Evolutionary conservation across 2,797 vertebrate genomes (phyloP).

Genomic region (Furcifer pardalis): DNA sequence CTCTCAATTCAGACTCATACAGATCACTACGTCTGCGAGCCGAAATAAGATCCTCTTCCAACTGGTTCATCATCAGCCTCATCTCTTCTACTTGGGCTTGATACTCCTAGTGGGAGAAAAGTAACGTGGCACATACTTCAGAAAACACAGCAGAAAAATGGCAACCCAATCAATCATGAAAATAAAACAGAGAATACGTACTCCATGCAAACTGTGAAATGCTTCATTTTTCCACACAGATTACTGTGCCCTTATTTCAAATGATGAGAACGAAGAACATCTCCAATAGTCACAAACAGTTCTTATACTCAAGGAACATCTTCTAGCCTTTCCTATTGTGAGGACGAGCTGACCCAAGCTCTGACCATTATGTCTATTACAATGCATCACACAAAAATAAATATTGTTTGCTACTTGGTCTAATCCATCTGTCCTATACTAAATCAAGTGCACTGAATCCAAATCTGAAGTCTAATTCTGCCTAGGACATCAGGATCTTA

Average conservation of each 20-base stretch:
- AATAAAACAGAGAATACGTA: background rate
- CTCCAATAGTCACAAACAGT: background rate
- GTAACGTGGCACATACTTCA: slow-evolving; percentile 25
- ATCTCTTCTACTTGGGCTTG: slow-evolving; percentile 98
- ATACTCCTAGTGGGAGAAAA: slow-evolving; percentile 84
- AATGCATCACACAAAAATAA: too few species aligned
- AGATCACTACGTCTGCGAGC: slow-evolving; percentile 95
- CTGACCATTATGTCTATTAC: background rate
- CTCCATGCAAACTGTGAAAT: background rate
- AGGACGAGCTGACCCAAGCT: slow-evolving; percentile 30
- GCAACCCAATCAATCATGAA: background rate
- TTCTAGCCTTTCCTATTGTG: background rate
- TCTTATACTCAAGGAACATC: slow-evolving; percentile 30
- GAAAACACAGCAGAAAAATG: slow-evolving; percentile 14
- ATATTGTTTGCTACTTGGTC: too few species aligned
- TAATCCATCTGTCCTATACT: too few species aligned
- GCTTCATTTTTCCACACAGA: background rate
- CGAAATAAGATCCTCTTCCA: slow-evolving; percentile 96
- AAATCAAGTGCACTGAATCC: too few species aligned
- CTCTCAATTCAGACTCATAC: slow-evolving; percentile 93
- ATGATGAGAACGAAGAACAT: too few species aligned
- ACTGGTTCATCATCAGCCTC: slow-evolving; percentile 93
- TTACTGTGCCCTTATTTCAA: background rate
- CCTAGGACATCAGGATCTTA: too few species aligned
- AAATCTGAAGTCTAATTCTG: too few species aligned